Conservation (phyloP, 1,140 invertebrate genomes). For the Zaprionus tsacasi region DNA sequence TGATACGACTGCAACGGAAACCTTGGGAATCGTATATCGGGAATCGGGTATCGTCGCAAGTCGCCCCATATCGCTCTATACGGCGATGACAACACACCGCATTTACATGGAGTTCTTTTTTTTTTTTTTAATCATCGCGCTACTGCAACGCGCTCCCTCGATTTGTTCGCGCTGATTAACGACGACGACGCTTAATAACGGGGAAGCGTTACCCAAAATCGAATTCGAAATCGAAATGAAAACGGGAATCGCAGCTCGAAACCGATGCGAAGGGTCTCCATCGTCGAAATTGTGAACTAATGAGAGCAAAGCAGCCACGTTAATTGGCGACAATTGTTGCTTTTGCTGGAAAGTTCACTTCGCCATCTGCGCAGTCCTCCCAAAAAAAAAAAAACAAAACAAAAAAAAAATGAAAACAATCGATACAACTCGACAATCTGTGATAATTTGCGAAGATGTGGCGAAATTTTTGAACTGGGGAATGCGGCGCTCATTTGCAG, state of each 20-base stretch:
- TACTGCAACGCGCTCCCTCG: conserved; percentile 40
- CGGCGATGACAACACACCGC: conserved; percentile 38
- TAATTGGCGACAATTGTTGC: conserved; percentile 78
- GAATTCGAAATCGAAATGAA: neutral
- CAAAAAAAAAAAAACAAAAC: neutral
- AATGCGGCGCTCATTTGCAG: conserved; percentile 34
- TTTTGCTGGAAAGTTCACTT: conserved; percentile 56
- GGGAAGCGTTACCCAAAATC: neutral
- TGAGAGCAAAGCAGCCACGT: conserved; percentile 39
- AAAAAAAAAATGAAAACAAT: neutral
- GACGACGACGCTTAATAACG: conserved; percentile 38
- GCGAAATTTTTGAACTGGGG: conserved; percentile 28
- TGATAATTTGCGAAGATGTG: conserved; percentile 25
- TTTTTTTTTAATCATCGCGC: conserved; percentile 61
- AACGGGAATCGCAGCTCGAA: neutral
- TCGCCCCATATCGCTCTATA: conserved; percentile 40
- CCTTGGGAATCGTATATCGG: conserved; percentile 56
- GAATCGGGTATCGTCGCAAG: conserved; percentile 14
- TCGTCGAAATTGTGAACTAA: conserved; percentile 37
- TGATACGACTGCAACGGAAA: conserved; percentile 65
- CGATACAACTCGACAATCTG: conserved; percentile 8
- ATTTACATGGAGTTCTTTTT: conserved; percentile 60
- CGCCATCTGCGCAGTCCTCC: neutral
- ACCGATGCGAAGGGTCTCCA: neutral
- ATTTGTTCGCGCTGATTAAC: conserved; percentile 73